Evolutionary conservation across 1,140 invertebrate genomes (phyloP), one percentile per base, ranked within the genome.

Genomic region (Tetramorium alpestre): DNA sequence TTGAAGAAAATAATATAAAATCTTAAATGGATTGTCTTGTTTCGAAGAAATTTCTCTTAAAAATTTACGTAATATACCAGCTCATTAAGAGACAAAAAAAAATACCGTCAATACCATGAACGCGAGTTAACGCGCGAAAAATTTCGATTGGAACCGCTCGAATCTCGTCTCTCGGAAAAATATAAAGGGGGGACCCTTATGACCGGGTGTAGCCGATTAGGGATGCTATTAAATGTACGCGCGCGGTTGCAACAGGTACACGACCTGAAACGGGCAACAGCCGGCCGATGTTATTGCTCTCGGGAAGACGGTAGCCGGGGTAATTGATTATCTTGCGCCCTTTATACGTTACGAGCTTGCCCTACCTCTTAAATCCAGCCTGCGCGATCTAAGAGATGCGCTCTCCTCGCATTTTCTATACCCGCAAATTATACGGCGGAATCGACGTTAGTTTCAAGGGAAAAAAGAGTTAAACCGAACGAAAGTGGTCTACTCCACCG

Each of bases 241-340:
- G 41, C 89, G 82, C 65, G 47, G 86, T 62, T 86, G 88, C 88
- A 91, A 87, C 88, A 91, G 90, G 90, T 91, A 91, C 88, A 89
- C 76, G 62, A 86, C 86, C 70, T 85, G 72, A 65, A 86, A 76
- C 77, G 56, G 65, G 86, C 88, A 92, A 82, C 90, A 72, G 80
- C 89, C 87, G 87, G 85, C 60, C 86, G 89, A 92, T 90, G 90
- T 91, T 91, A 90, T 92, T 89, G 86, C 87, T 81, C 85, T 78
- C 89, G 85, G 91, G 89, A 87, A 93, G 92, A 91, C 92, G 91
- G 93, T 93, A 91, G 92, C 92, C 81, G 89, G 88, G 90, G 93
- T 94, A 94, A 94, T 94, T 94, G 92, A 93, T 94, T 94, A 94
- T 94, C 93, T 92, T 92, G 93, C 90, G 90, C 90, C 90, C 89